Evolutionary conservation across 1,140 invertebrate species (phyloP).

Genomic region (Euborellia annulipes): DNA sequence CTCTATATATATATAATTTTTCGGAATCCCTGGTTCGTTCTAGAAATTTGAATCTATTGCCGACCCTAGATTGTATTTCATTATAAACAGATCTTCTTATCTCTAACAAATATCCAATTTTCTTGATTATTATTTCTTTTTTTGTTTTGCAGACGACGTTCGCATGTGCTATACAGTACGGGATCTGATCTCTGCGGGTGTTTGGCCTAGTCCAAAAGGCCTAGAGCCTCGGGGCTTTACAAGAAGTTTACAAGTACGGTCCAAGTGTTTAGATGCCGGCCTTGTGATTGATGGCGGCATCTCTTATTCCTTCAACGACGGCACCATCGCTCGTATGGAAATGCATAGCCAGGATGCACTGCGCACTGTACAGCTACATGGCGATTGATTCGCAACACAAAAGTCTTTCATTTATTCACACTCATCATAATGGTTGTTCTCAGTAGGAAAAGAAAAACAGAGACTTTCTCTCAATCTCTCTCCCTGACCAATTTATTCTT

Average conservation of each 20-base stretch:
- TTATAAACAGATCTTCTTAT: no score
- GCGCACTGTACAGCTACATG: slow-evolving; percentile 62
- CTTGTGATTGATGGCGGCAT: slow-evolving; percentile 94
- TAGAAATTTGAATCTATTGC: no score
- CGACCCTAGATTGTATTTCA: no score
- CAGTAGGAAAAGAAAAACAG: no score
- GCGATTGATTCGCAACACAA: no score
- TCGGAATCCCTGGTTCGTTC: no score
- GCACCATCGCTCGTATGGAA: slow-evolving; percentile 70
- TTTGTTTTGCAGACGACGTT: slow-evolving; percentile 40
- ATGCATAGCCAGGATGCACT: slow-evolving; percentile 74
- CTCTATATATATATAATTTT: no score
- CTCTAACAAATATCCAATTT: background rate
- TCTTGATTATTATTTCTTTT: background rate
- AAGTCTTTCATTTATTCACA: no score
- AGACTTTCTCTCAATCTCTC: no score
- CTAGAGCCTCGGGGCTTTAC: slow-evolving; percentile 51
- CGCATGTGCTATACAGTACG: slow-evolving; percentile 79
- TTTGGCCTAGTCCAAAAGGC: slow-evolving; percentile 53
- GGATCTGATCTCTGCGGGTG: slow-evolving; percentile 70
- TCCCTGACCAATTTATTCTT: no score
- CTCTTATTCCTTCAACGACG: slow-evolving; percentile 88
- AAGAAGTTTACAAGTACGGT: slow-evolving; percentile 56
- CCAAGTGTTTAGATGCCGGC: slow-evolving; percentile 84
- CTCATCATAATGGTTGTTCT: no score